phyloP scores from a whole-genome alignment of 30 jellyfish, hydroid and myxozoan species.

The Mastigias papua region DNA sequence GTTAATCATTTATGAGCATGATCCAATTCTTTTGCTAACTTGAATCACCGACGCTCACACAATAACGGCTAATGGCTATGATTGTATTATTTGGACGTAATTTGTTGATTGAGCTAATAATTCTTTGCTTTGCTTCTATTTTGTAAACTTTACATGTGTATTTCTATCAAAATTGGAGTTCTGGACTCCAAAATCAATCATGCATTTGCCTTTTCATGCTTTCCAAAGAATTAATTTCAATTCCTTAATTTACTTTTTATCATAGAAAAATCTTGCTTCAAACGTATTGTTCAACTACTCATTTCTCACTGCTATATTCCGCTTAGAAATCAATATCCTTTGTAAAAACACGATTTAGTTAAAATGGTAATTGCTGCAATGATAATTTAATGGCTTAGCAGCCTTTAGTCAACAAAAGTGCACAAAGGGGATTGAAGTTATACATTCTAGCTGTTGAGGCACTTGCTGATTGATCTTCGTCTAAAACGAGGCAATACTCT shows the following conservation, averaged over 20 bases:
- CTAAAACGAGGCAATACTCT: neutral
- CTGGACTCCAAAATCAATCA: constrained; percentile 60
- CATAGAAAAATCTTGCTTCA: constrained; percentile 20
- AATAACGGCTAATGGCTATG: constrained; percentile 59
- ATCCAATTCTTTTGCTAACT: constrained; percentile 65
- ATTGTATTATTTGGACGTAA: constrained; percentile 32
- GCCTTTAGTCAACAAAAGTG: neutral
- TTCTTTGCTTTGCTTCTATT: constrained; percentile 36
- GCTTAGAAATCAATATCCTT: neutral
- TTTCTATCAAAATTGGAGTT: constrained; percentile 55
- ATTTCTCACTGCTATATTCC: neutral
- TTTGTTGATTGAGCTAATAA: constrained; percentile 58
- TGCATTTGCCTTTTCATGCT: constrained; percentile 24
- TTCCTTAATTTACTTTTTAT: constrained; percentile 7
- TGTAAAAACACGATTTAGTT: neutral
- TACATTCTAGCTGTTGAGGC: neutral
- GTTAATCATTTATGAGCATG: constrained; percentile 47
- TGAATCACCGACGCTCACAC: constrained; percentile 66
- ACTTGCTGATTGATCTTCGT: neutral
- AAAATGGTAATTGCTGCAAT: neutral
- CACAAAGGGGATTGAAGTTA: neutral
- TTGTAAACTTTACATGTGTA: constrained; percentile 37
- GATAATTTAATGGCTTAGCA: neutral
- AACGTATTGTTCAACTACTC: constrained; percentile 7
- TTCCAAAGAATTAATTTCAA: constrained; percentile 29